Evolutionary conservation across 2,888 invertebrate species (phyloP), one percentile per base, ranked within the genome.

Genomic region (Epistrophella euchroma): DNA sequence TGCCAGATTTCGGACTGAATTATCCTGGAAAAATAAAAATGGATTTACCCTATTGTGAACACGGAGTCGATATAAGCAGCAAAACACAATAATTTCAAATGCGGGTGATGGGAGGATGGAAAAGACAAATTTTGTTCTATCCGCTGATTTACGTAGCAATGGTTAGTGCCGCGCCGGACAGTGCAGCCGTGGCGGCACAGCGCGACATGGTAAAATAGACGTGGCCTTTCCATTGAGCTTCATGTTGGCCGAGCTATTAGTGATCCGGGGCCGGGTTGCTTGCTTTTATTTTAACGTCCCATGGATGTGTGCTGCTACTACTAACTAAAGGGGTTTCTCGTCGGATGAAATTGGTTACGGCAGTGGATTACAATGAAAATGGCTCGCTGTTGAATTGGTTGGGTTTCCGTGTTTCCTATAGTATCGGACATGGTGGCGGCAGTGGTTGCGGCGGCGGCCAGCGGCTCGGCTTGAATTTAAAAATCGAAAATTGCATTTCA

Each of bases 121-220:
- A 86, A 74, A 71, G 82, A 86, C 82, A 86, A 82, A 76, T 85
- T 85, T 82, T 74, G 64, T 82, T 77, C 66, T 56, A 73, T 55
- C 66, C 74, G 64, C 77, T 86, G 82, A 86, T 82, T 86, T 86
- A 86, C 82, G 82, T 77, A 37, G 60, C 43, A 32, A 56, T 71
- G 79, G 62, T 43, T 75, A 68, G 68, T 40, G 64, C 19, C 60
- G 22, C 50, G 71, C n/a, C 40, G 32, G 5, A 6, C 9, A 7
- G 32, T 2, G 32, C 19, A 32, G 15, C 47, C 56, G 22, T 55
- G 77, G 72, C 56, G 47, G 37, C 50, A 37, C 15, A 66, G 66
- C 32, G 25, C 6, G 66, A 15, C 28, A 32, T 45, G 47, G 32
- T 47, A 32, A 47, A 66, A 64, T 32, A 50, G 37, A 37, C 17